These are phyloP conservation scores for Campoletis raptor DNA, from an alignment of 2,888 invertebrate genomes.

Conservation along the genomic window DNA sequence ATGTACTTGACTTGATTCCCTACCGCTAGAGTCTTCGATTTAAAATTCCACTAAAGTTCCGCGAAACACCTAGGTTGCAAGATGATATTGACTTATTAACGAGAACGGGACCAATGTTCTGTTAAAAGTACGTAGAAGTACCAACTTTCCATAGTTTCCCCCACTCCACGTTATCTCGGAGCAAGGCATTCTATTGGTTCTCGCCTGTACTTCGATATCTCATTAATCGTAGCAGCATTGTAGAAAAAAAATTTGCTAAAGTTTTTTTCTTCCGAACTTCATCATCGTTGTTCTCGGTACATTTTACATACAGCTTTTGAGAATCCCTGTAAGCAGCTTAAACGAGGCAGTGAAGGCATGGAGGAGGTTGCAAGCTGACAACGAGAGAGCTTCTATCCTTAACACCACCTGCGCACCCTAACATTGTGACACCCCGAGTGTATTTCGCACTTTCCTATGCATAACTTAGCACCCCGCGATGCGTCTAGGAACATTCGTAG, in stretches of 20 bases:
- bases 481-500: constrained; percentile 42
- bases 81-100: not conserved
- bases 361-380: constrained; percentile 47
- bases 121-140: not conserved
- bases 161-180: not conserved
- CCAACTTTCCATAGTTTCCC: not conserved
- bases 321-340: not conserved
- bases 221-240: not conserved
- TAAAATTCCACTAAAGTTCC: not conserved
- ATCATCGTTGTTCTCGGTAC: not conserved
- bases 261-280: not conserved
- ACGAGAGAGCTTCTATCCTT: constrained; percentile 63
- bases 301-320: not conserved
- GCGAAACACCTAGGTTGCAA: not conserved
- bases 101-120: not conserved
- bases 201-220: not conserved
- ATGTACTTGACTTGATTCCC: no score
- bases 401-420: constrained; percentile 68
- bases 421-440: constrained; percentile 67
- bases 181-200: not conserved
- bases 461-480: constrained; percentile 64
- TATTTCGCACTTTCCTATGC: constrained; percentile 70
- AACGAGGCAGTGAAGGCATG: constrained; percentile 25
- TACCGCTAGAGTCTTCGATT: no score
- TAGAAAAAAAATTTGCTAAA: not conserved